These are phyloP conservation scores for Vultur gryphus DNA, from an alignment of 2,797 vertebrate genomes.

Conservation along the genomic window DNA sequence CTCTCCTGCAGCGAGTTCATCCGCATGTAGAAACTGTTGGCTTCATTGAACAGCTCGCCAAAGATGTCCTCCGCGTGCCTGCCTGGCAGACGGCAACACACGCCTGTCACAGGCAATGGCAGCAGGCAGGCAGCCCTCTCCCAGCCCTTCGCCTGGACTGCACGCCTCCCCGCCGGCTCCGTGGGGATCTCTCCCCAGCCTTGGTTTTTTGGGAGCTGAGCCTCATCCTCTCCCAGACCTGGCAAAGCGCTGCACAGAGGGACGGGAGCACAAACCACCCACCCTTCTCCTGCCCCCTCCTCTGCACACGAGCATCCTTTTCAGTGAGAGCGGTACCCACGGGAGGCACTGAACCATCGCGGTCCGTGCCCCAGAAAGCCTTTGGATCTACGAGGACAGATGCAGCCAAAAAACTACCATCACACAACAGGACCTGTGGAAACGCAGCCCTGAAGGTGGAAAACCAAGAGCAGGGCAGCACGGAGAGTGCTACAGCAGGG, in stretches of 20 bases:
- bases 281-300: background rate
- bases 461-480: background rate
- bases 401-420: background rate
- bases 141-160: background rate
- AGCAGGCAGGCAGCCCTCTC: background rate
- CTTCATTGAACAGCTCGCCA: conserved; percentile 89
- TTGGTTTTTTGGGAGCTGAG: background rate
- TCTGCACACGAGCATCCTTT: accelerated
- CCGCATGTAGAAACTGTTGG: conserved; percentile 90
- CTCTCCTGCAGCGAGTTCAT: conserved; percentile 91
- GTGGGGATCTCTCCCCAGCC: background rate
- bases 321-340: accelerated
- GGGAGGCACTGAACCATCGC: accelerated
- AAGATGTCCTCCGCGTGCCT: conserved; percentile 91
- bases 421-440: accelerated
- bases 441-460: background rate
- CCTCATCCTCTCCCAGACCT: background rate
- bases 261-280: background rate
- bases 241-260: accelerated
- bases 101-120: accelerated
- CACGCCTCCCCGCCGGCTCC: accelerated
- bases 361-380: background rate
- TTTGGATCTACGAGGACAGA: background rate
- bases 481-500: background rate
- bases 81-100: conserved; percentile 58